Percentiles rank a stretch among this genome's conserved stretches.
Evolutionary conservation across 1,140 invertebrate species (phyloP).

Genomic region (Heliconius melpomene): DNA sequence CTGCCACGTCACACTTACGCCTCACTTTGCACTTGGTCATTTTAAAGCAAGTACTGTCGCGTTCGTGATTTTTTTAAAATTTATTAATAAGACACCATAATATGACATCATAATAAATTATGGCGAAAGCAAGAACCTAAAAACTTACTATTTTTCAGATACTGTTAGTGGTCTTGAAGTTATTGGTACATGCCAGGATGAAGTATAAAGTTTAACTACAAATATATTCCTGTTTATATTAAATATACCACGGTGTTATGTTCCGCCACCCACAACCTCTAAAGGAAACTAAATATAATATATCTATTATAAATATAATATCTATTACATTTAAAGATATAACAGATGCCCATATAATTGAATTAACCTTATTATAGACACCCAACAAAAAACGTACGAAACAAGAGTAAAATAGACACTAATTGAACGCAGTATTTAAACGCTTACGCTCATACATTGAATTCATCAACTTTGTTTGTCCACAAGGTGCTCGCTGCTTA

Average conservation of each 20-base stretch:
- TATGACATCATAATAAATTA: not conserved
- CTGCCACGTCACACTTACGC: constrained; percentile 40
- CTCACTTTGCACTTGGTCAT: constrained; percentile 22
- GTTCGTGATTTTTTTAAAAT: not conserved
- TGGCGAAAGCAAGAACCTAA: too few relatives aligned
- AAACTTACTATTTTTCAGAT: too few relatives aligned
- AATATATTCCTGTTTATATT: too few relatives aligned
- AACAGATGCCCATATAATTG: not conserved
- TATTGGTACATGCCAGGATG: too few relatives aligned
- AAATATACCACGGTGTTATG: too few relatives aligned
- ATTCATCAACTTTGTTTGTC: constrained; percentile 38
- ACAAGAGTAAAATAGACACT: not conserved
- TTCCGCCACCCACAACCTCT: too few relatives aligned
- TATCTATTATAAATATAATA: too few relatives aligned
- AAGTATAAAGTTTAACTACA: not conserved
- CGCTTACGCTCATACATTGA: constrained; percentile 25
- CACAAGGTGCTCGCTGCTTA: constrained; percentile 50
- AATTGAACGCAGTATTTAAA: not conserved
- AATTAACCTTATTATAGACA: not conserved
- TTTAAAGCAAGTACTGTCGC: constrained; percentile 15
- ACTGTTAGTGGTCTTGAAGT: too few relatives aligned
- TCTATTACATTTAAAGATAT: not conserved
- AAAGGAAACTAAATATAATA: too few relatives aligned
- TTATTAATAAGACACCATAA: not conserved
- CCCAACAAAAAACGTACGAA: not conserved